Percentiles rank a stretch among this genome's conserved stretches.
phyloP scores from a whole-genome alignment of 1,140 invertebrate species.

The Adoxophyes honmai region DNA sequence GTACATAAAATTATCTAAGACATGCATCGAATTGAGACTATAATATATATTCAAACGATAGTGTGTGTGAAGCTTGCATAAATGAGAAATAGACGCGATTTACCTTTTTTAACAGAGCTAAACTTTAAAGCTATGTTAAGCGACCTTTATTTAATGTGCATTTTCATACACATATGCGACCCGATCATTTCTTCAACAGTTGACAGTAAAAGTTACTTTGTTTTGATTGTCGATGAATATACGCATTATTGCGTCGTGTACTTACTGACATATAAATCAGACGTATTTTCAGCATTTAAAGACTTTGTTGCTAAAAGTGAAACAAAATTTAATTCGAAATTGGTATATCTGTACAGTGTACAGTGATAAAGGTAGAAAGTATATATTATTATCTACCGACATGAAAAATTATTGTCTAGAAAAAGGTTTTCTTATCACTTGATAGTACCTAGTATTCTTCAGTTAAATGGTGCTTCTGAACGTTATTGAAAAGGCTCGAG shows the following conservation, averaged over 20 bases:
- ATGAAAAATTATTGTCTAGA: constrained; percentile 56
- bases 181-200: constrained; percentile 52
- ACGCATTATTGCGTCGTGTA: constrained; percentile 50
- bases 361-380: constrained; percentile 63
- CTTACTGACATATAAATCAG: constrained; percentile 47
- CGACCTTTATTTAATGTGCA: constrained; percentile 57
- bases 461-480: constrained; percentile 76
- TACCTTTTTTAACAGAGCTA: constrained; percentile 56
- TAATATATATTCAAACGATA: constrained; percentile 32
- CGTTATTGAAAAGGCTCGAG: constrained; percentile 64
- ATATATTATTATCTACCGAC: constrained; percentile 57
- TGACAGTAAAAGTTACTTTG: constrained; percentile 55
- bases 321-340: constrained; percentile 49
- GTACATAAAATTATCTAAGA: constrained; percentile 44
- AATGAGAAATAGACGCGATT: constrained; percentile 60
- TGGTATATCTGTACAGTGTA: constrained; percentile 62
- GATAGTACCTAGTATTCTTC: constrained; percentile 66
- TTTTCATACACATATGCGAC: constrained; percentile 67
- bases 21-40: constrained; percentile 29
- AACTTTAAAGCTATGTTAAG: constrained; percentile 49
- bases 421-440: constrained; percentile 68
- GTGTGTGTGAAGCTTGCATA: constrained; percentile 69
- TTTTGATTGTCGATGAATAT: constrained; percentile 53
- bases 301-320: constrained; percentile 49
- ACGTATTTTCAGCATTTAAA: constrained; percentile 52